Percentiles rank a stretch among this genome's conserved stretches.
phyloP scores from a whole-genome alignment of 1,140 invertebrate species.

The Drosophila lini region DNA sequence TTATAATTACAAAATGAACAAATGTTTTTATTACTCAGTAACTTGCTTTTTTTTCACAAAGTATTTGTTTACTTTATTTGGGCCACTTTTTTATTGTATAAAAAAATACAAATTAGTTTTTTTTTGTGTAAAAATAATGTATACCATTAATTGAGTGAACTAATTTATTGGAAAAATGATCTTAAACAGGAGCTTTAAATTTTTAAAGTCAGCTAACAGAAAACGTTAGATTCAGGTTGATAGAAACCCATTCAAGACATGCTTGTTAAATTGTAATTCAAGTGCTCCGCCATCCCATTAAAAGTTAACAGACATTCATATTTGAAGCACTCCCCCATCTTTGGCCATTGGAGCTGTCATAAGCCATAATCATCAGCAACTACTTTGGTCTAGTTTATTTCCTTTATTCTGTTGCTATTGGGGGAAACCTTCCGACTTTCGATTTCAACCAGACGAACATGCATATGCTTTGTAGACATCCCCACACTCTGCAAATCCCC shows the following conservation, averaged over 20 bases:
- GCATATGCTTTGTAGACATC: constrained; percentile 4
- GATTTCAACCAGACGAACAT: constrained; percentile 41
- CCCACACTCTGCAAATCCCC: background rate
- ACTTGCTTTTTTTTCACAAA: background rate
- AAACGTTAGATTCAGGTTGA: background rate
- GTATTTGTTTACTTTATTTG: background rate
- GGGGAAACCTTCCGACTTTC: constrained; percentile 27
- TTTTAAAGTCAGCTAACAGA: background rate
- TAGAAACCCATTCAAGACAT: background rate
- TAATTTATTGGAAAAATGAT: background rate
- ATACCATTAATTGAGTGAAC: background rate
- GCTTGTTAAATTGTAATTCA: background rate
- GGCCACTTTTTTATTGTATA: no score
- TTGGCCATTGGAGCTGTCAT: constrained; percentile 1
- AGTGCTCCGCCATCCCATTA: background rate
- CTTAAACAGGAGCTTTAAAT: no score
- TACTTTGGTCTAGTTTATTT: constrained; percentile 17
- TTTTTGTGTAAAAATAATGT: background rate
- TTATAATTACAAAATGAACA: constrained; percentile 11
- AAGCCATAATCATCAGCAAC: constrained; percentile 29
- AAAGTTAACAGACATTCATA: constrained; percentile 1
- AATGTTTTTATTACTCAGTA: background rate
- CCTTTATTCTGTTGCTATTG: background rate
- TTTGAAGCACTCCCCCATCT: background rate
- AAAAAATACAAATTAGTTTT: background rate